Evolutionary conservation across 2,113 vertebrate genomes (phyloP).

Genomic region (Chunga burmeisteri): DNA sequence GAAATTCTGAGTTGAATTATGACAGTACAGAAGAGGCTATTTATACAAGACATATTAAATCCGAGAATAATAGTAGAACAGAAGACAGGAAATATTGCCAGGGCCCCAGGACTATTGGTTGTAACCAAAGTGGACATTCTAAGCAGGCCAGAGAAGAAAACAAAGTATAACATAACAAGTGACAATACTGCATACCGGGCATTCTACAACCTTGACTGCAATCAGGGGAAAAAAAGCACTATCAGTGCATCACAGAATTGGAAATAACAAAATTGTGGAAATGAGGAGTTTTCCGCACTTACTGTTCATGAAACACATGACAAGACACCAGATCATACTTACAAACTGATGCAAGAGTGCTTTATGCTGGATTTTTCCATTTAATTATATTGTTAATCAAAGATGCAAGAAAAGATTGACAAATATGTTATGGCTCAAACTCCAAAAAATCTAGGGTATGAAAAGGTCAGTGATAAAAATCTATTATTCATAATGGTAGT

Average conservation of each 20-base stretch:
- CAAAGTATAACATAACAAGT: neutral
- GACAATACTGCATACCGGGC: neutral
- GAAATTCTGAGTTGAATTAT: neutral
- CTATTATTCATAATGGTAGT: neutral
- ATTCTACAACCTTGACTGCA: neutral
- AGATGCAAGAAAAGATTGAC: neutral
- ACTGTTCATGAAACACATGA: neutral
- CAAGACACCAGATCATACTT: neutral
- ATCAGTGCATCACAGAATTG: neutral
- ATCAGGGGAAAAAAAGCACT: neutral
- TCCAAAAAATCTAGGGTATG: neutral
- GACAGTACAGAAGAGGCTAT: neutral
- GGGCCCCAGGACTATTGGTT: neutral
- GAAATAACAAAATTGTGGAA: neutral
- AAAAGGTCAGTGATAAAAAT: neutral
- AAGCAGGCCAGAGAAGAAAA: neutral
- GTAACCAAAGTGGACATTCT: neutral
- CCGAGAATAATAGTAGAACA: neutral
- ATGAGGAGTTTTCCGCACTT: neutral
- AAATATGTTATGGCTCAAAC: neutral
- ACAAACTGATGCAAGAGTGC: neutral
- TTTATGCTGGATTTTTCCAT: neutral
- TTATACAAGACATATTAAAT: neutral
- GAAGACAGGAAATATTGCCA: neutral
- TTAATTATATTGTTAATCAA: neutral